phyloP scores from a whole-genome alignment of 2,113 vertebrate species.

The Neodon shergylaensis region DNA sequence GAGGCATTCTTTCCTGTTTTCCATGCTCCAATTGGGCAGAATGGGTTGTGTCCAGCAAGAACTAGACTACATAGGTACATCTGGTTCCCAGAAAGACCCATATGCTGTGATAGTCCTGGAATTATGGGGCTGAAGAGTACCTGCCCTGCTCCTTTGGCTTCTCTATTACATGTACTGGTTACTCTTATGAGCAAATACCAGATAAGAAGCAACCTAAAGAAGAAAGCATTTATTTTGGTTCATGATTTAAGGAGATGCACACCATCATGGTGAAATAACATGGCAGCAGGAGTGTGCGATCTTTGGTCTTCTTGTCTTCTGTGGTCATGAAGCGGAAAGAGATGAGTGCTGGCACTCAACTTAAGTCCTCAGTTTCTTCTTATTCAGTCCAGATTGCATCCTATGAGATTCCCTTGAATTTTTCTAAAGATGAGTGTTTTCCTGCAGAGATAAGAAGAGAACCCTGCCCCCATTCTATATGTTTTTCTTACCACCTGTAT shows the following conservation, averaged over 20 bases:
- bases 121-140: not conserved
- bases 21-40: not conserved
- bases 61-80: not conserved
- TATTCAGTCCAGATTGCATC: not conserved
- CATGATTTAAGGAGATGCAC: not conserved
- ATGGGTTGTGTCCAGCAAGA: not conserved
- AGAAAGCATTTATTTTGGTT: too few relatives aligned
- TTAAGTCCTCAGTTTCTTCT: too few relatives aligned
- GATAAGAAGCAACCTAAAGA: not conserved
- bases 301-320: not conserved
- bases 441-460: too few relatives aligned
- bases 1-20: not conserved
- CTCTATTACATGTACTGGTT: not conserved
- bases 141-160: not conserved
- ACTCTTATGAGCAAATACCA: not conserved
- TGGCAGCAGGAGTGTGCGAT: not conserved
- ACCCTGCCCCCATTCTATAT: too few relatives aligned
- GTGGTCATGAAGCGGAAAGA: not conserved
- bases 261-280: not conserved
- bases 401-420: too few relatives aligned
- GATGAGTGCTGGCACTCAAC: too few relatives aligned
- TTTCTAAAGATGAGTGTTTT: too few relatives aligned
- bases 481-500: too few relatives aligned
- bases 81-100: not conserved
- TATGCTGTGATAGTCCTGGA: not conserved